Evolutionary conservation across 2,888 invertebrate genomes (phyloP).

Genomic region (Dasypogon diadema): DNA sequence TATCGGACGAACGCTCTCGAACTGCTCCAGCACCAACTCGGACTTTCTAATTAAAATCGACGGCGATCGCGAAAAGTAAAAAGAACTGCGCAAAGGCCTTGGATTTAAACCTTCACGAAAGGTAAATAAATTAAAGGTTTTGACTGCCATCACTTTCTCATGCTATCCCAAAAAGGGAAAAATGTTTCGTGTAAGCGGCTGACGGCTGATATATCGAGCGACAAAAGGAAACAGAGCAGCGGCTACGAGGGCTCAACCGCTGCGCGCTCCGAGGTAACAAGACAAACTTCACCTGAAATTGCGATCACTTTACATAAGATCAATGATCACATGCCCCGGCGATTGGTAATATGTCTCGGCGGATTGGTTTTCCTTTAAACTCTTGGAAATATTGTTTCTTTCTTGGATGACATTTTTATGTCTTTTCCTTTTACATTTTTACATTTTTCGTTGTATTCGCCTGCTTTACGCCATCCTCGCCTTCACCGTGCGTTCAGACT

Average conservation of each 20-base stretch:
- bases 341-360: conserved; percentile 50
- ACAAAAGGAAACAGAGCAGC: conserved; percentile 27
- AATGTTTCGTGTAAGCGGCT: conserved; percentile 30
- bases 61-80: conserved; percentile 5
- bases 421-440: conserved; percentile 13
- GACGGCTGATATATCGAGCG: conserved; percentile 33
- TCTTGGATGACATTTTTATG: conserved; percentile 40
- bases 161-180: conserved; percentile 21
- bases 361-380: conserved; percentile 51
- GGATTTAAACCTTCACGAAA: conserved; percentile 26
- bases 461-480: conserved; percentile 11
- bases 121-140: conserved; percentile 50
- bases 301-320: conserved; percentile 59
- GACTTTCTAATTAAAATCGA: conserved; percentile 49
- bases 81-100: conserved; percentile 3
- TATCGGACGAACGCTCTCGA: too few relatives aligned
- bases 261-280: conserved; percentile 32
- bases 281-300: conserved; percentile 54
- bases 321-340: conserved; percentile 54
- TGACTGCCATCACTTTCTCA: conserved; percentile 48
- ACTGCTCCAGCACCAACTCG: too few relatives aligned
- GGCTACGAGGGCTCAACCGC: conserved; percentile 5
- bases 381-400: conserved; percentile 41
- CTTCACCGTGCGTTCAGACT: background rate
- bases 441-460: conserved; percentile 2